A percentile compares a stretch with the other conserved stretches of the same genome.
Evolutionary conservation across 2,797 vertebrate species (phyloP).

Genomic region (Hephaestus fuliginosus): DNA sequence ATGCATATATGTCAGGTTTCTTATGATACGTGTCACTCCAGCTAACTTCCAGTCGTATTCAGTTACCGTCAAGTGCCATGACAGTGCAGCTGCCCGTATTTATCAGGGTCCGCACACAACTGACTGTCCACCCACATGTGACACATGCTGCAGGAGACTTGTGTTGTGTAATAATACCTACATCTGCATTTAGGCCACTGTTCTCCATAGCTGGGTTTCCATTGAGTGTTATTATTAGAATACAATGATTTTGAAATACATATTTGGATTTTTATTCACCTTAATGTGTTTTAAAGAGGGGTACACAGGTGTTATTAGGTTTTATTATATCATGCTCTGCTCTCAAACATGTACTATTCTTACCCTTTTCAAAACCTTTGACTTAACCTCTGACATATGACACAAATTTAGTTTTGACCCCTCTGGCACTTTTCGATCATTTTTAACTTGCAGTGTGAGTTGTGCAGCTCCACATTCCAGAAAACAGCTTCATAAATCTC

Average conservation of each 20-base stretch:
- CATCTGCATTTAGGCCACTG: background rate
- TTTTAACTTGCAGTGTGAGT: conserved; percentile 65
- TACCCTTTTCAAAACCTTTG: conserved; percentile 42
- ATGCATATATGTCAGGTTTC: conserved; percentile 53
- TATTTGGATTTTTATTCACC: background rate
- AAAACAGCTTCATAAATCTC: conserved; percentile 81
- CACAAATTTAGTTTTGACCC: conserved; percentile 52
- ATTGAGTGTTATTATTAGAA: background rate
- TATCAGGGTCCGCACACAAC: conserved; percentile 62
- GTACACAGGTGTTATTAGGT: background rate
- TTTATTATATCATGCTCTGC: background rate
- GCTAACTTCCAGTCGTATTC: conserved; percentile 52
- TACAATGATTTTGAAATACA: background rate
- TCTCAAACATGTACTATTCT: background rate
- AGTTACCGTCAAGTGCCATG: conserved; percentile 61
- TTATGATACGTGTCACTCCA: conserved; percentile 59
- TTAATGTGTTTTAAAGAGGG: conserved; percentile 6
- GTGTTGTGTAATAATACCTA: conserved; percentile 41
- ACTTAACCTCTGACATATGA: conserved; percentile 34
- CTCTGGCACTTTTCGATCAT: conserved; percentile 55
- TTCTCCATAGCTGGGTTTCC: background rate
- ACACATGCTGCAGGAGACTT: conserved; percentile 39
- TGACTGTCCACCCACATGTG: conserved; percentile 58
- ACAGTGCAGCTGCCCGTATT: conserved; percentile 77
- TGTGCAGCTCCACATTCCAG: conserved; percentile 68